Evolutionary conservation across 1,140 invertebrate genomes (phyloP).

Genomic region (Drosophila arawakana): DNA sequence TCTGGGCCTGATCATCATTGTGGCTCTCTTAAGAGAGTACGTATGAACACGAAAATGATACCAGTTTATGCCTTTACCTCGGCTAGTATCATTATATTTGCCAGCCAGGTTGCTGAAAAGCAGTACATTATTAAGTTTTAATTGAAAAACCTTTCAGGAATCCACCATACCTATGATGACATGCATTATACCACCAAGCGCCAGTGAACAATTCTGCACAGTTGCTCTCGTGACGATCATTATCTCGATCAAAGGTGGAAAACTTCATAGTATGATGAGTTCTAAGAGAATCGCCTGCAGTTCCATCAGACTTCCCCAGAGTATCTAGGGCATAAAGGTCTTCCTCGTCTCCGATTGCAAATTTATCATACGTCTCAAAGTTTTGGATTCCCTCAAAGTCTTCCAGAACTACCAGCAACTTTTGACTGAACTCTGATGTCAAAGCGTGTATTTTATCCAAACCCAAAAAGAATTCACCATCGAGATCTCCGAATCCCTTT

Average conservation of each 20-base stretch:
- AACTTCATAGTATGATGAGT: neutral
- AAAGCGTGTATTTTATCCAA: constrained; percentile 4
- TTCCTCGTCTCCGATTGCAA: neutral
- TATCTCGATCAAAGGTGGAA: neutral
- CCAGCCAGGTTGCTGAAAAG: neutral
- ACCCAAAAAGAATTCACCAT: constrained; percentile 5
- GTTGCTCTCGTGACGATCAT: neutral
- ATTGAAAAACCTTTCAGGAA: neutral
- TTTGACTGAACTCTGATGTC: neutral
- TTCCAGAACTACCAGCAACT: neutral
- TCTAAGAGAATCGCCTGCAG: neutral
- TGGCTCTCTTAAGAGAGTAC: neutral
- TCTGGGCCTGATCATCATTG: constrained; percentile 3
- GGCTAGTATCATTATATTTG: neutral
- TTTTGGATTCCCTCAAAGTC: neutral
- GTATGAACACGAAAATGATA: neutral
- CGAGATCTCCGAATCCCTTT: neutral
- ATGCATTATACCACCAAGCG: neutral
- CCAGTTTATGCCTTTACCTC: neutral
- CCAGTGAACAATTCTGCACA: neutral
- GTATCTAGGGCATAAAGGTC: neutral
- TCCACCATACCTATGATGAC: neutral
- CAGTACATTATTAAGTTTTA: neutral
- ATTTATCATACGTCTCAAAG: neutral
- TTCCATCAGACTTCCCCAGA: neutral